Evolutionary conservation across 2,113 vertebrate genomes (phyloP), one percentile per base, ranked within the genome.

Genomic region (Balaeniceps rex): DNA sequence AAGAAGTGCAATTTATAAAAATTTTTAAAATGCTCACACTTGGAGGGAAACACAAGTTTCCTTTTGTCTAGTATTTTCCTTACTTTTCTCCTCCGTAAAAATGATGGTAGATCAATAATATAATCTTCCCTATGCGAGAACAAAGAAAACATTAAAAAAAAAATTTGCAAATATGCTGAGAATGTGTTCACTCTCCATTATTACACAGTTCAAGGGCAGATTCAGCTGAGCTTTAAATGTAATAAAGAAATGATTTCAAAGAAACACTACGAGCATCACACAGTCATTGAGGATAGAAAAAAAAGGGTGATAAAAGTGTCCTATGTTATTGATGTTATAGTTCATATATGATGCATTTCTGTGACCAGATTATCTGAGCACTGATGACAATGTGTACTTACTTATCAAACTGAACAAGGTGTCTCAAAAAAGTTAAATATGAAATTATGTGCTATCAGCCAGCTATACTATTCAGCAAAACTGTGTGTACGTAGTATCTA

Each of bases 381-480:
- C 76, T 57, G 58, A 89, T 77, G 91, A 95, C 94, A 95, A 83
- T 3, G 9, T 72, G 86, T 81, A 75, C 66, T 57, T 88, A 84
- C 83, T 94, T 94, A 95, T 68, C 46, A 92, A 87, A 88, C 78
- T 58, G 90, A 97, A 93, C 78, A 89, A 94, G 79, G 78, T 82
- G 82, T 93, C 86, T 95, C 83, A 94, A 95, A 97, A 95, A 93
- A 78, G 61, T 81, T 79, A 96, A 95, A 95, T 90, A 94, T 94
- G 90, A 89, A 95, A 92, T 95, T 92, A 92, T 29, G 24, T 93
- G 70, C 81, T 92, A 54, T 81, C 83, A 79, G 72, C 68, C 68
- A 72, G 69, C 52, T 65, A 64, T 64, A 19, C 16, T 52, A 69
- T 81, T 83, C 93, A 96, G 82, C 38, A 82, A 63, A 46, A 76